These are phyloP conservation scores for Neotoxoptera formosana DNA, from an alignment of 1,140 invertebrate genomes.

Conservation along the genomic window DNA sequence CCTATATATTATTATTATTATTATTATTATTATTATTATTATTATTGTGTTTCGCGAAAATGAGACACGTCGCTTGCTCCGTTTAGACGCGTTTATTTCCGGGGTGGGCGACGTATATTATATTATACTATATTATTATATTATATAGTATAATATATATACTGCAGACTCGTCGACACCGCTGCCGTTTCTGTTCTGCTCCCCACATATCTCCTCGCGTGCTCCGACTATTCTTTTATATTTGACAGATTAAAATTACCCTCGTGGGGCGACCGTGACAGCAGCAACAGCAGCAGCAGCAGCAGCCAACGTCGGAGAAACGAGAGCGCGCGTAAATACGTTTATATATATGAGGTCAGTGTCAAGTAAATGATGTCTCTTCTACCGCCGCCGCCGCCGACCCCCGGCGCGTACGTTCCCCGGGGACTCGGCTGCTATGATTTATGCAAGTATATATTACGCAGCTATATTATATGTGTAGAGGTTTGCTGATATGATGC, in stretches of 20 bases:
- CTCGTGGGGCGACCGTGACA: conserved; percentile 55
- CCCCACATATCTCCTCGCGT: background rate
- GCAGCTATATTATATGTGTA: background rate
- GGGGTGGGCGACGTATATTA: background rate
- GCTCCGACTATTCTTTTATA: conserved; percentile 41
- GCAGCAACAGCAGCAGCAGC: background rate
- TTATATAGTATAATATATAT: background rate
- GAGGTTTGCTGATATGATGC: conserved; percentile 26
- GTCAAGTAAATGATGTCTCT: conserved; percentile 57
- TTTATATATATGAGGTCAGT: conserved; percentile 52
- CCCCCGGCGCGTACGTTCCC: background rate
- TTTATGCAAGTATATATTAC: conserved; percentile 55
- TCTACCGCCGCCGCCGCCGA: background rate
- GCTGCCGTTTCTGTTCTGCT: background rate
- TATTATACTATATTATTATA: conserved; percentile 19
- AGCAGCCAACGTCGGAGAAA: conserved; percentile 21
- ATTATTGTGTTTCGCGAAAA: background rate
- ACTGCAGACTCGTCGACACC: background rate
- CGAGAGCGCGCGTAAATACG: conserved; percentile 22
- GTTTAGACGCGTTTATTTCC: background rate
- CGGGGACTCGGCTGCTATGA: conserved; percentile 46
- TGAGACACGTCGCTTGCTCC: background rate
- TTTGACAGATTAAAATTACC: conserved; percentile 58
- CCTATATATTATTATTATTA: background rate
- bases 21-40: conserved; percentile 10